Evolutionary conservation across 2,797 vertebrate genomes (phyloP).

Genomic region (Botia kubotai): DNA sequence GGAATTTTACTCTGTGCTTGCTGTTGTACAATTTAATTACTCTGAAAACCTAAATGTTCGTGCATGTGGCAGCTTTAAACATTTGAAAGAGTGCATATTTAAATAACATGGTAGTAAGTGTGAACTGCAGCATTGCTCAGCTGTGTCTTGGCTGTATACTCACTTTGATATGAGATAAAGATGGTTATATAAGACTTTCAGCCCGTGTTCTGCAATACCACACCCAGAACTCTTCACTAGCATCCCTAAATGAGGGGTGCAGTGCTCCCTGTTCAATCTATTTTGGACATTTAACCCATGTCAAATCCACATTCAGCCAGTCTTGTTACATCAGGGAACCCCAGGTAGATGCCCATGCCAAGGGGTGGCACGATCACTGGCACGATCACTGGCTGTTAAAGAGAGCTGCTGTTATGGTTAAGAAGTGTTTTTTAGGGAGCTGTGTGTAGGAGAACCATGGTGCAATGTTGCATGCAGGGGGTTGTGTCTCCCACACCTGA

Average conservation of each 20-base stretch:
- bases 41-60: background rate
- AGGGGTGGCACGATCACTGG: background rate
- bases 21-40: background rate
- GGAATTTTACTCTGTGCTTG: background rate
- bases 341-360: background rate
- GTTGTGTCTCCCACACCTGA: background rate
- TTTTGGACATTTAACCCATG: slow-evolving; percentile 5
- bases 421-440: background rate
- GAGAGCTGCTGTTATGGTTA: background rate
- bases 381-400: background rate
- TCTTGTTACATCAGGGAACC: background rate
- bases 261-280: slow-evolving; percentile 5
- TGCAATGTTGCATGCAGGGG: slow-evolving; percentile 31
- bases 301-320: background rate
- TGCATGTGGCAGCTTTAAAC: background rate
- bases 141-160: slow-evolving; percentile 26
- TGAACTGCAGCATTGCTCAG: background rate
- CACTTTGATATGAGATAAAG: slow-evolving; percentile 46
- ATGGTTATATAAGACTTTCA: slow-evolving; percentile 53
- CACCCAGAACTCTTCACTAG: slow-evolving; percentile 52
- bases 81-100: background rate
- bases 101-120: slow-evolving; percentile 4
- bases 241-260: slow-evolving; percentile 33
- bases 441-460: background rate
- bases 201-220: slow-evolving; percentile 59